Base-by-base conservation (phyloP, 1,140 invertebrate genomes). In the Calycopis cecrops region DNA sequence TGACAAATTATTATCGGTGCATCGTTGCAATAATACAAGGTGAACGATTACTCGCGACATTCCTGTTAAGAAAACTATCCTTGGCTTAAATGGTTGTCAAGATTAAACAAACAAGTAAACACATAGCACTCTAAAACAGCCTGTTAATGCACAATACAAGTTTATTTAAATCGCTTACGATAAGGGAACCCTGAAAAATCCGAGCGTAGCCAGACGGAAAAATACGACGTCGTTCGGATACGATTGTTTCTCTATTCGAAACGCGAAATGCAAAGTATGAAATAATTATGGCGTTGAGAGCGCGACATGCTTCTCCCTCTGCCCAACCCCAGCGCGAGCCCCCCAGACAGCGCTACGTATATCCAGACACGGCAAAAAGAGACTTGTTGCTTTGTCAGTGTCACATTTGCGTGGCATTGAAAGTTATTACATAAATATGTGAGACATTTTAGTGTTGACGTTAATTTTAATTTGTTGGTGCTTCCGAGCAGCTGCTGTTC, bases 351-450 rank as follows among this genome's bases (percentile, higher is more conserved):
- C 64, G 66, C 68, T 64, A 73, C 70, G 73, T 72, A 69, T 77
- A 63, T 57, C 68, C 65, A 71, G 79, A 81, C 71, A 69, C 75
- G 65, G 66, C 62, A 72, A 76, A 79, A 78, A 79, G 69, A 65
- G 69, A 85, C 81, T 85, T 82, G 81, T 85, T 85, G 79, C 81
- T 81, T 75, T 77, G 73, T 79, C 77, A 78, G 60, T 71, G 74
- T 69, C 71, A 73, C 68, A 78, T 80, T 79, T 73, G 62, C 57
- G 57, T 54, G 60, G 57, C 50, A 56, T 52, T 53, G 60, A 48
- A 55, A 53, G 59, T 65, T 60, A 67, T 67, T 67, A 65, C 62
- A 65, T 68, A 65, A 68, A 65, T 62, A 53, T 53, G 38, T 14
- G 37, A 37, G 28, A 18, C 14, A 33, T 53, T 34, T 40, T n/a